Percentiles rank a stretch among this genome's conserved stretches.
These are phyloP conservation scores for Molossus molossus DNA, from an alignment of 2,797 vertebrate species.

Conservation along the genomic window DNA sequence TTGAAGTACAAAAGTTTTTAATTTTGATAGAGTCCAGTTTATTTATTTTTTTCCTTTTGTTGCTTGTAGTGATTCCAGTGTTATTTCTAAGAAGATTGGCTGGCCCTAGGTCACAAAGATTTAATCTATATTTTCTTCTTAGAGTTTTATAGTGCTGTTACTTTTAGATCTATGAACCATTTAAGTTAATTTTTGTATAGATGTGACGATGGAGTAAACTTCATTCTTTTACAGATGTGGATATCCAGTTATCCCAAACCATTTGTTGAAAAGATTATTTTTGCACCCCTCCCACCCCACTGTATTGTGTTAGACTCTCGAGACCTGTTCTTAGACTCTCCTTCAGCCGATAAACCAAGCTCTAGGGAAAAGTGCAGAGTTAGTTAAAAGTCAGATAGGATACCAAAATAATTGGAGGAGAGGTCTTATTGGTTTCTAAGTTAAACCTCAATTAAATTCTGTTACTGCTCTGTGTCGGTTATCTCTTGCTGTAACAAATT, in stretches of 20 bases:
- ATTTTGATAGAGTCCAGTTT: neutral
- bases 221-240: conserved; percentile 12
- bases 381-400: neutral
- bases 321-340: neutral
- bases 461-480: neutral
- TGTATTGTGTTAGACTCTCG: neutral
- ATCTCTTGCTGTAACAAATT: neutral
- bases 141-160: neutral
- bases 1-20: neutral
- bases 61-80: neutral
- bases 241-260: neutral
- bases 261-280: neutral
- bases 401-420: neutral
- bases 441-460: conserved; percentile 33
- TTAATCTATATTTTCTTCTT: conserved; percentile 49
- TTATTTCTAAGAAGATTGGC: neutral
- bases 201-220: neutral
- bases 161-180: neutral
- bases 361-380: neutral
- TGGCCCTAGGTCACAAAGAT: neutral
- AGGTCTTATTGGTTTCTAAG: neutral
- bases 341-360: neutral
- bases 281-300: neutral
- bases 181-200: neutral
- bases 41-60: neutral